Evolutionary conservation across 1,140 invertebrate genomes (phyloP).

Genomic region (Zaprionus lachaisei): DNA sequence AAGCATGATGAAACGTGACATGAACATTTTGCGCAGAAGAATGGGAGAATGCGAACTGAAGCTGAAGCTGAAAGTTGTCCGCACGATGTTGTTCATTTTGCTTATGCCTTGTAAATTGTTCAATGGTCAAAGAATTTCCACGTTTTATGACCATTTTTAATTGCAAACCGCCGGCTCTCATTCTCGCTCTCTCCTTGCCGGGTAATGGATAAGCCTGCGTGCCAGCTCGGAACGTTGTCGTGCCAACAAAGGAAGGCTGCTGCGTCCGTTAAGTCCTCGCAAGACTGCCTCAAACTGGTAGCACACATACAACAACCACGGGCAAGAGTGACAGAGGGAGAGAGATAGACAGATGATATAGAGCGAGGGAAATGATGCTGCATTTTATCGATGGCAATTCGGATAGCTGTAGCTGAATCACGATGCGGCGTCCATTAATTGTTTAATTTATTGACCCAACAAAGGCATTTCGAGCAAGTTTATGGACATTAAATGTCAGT

Average conservation of each 20-base stretch:
- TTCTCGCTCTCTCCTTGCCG: neutral
- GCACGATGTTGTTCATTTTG: conserved; percentile 69
- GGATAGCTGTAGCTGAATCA: conserved; percentile 13
- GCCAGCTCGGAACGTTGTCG: conserved; percentile 1
- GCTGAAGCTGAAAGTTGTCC: conserved; percentile 40
- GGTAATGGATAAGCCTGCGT: conserved; percentile 34
- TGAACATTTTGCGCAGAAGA: conserved; percentile 39
- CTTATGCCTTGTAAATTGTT: conserved; percentile 74
- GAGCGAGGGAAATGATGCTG: conserved; percentile 48
- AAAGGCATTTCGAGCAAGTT: conserved; percentile 53
- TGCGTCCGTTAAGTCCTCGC: neutral
- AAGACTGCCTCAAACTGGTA: neutral
- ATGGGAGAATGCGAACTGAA: neutral
- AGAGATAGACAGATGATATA: neutral
- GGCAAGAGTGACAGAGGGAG: neutral
- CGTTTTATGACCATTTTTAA: conserved; percentile 51
- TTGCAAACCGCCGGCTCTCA: conserved; percentile 18
- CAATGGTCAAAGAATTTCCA: conserved; percentile 53
- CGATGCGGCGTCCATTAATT: conserved; percentile 59
- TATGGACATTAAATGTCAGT: conserved; percentile 27
- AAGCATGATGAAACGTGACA: conserved; percentile 54
- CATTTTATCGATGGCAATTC: conserved; percentile 60
- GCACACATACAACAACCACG: neutral
- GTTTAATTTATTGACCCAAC: conserved; percentile 67
- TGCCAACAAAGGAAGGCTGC: conserved; percentile 3